Conservation (phyloP, 2,113 vertebrate genomes). For the Xenopus laevis region DNA sequence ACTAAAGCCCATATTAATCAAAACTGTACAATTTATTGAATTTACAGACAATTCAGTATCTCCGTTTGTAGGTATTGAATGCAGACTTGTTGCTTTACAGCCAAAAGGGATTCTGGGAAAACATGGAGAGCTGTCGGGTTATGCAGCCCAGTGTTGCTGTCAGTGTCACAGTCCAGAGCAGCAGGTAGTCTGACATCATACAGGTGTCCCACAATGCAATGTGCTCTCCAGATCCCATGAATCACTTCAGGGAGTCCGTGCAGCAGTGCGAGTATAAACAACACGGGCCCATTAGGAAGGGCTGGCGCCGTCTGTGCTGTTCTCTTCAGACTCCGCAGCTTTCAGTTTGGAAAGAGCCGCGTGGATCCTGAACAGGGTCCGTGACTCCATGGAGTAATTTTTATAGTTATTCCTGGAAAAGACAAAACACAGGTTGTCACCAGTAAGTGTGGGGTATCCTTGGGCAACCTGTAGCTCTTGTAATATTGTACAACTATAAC, state of each 20-base stretch:
- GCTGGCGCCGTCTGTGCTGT: constrained; percentile 47
- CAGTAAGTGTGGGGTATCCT: too few species aligned
- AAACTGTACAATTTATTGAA: constrained; percentile 41
- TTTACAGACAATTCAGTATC: constrained; percentile 7
- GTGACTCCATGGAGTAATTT: constrained; percentile 79
- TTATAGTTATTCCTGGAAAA: constrained; percentile 70
- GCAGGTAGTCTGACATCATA: too few species aligned
- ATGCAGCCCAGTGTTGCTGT: background rate
- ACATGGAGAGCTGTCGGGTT: background rate
- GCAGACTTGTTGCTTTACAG: too few species aligned
- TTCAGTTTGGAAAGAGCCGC: constrained; percentile 74
- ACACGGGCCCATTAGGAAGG: constrained; percentile 9
- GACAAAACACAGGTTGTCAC: background rate
- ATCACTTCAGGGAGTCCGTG: background rate
- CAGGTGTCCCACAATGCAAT: too few species aligned
- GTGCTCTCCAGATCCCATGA: background rate
- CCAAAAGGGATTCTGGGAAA: background rate
- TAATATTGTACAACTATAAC: too few species aligned
- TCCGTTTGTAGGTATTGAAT: too few species aligned
- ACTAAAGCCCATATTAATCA: background rate
- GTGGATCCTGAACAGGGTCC: constrained; percentile 75
- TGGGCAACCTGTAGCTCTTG: too few species aligned
- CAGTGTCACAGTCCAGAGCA: too few species aligned
- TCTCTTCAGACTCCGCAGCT: constrained; percentile 62
- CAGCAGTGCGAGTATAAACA: too few species aligned